Evolutionary conservation across 2,797 vertebrate genomes (phyloP).

Genomic region (Diplodus sargus): DNA sequence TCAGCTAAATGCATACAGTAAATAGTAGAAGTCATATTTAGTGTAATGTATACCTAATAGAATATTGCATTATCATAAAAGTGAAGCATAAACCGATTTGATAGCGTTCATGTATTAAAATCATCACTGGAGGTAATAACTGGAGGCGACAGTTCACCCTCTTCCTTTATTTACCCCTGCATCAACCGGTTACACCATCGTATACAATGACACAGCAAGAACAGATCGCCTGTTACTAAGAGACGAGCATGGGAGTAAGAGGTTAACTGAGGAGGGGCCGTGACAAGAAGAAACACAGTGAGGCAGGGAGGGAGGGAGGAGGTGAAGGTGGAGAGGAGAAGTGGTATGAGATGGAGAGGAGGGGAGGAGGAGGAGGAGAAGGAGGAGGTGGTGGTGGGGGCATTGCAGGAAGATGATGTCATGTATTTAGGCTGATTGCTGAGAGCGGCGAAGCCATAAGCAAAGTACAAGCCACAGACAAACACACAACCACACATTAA

Average conservation of each 20-base stretch:
- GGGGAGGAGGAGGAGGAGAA: not conserved
- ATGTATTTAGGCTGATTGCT: conserved; percentile 86
- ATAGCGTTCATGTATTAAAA: not conserved
- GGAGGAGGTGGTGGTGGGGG: conserved; percentile 37
- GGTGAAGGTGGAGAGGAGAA: conserved; percentile 59
- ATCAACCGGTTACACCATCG: not conserved
- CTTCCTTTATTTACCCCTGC: conserved; percentile 16
- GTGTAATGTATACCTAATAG: not conserved
- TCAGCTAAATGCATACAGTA: not conserved
- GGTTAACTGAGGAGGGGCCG: conserved; percentile 64
- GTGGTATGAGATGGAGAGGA: conserved; percentile 45
- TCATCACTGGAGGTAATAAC: not conserved
- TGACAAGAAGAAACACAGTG: conserved; percentile 51
- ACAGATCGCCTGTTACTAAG: conserved; percentile 59
- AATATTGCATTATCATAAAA: too few species aligned
- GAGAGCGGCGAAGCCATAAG: conserved; percentile 73
- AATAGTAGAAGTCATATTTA: not conserved
- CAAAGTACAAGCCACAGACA: conserved; percentile 73
- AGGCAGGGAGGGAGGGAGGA: conserved; percentile 56
- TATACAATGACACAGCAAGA: conserved; percentile 70
- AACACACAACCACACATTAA: conserved; percentile 68
- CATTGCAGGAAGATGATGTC: conserved; percentile 87
- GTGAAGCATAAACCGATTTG: not conserved
- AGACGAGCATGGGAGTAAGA: conserved; percentile 52
- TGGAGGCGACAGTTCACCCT: not conserved